These are phyloP conservation scores for Puntigrus tetrazona DNA, from an alignment of 2,113 vertebrate genomes.

Conservation along the genomic window DNA sequence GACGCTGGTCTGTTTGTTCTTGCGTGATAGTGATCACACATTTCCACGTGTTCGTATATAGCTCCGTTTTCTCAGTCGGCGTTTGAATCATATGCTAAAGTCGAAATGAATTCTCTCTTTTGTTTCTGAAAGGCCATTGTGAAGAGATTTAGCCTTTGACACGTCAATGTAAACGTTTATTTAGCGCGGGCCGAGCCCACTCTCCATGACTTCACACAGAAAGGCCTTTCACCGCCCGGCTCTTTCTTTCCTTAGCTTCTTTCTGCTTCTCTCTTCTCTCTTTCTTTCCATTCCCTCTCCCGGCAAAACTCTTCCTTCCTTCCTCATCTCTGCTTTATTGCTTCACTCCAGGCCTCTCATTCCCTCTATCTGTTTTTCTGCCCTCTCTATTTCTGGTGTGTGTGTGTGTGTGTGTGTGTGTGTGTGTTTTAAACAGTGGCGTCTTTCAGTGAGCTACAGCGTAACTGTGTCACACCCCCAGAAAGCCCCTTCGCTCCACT, in stretches of 20 bases:
- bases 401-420: slow-evolving; percentile 37
- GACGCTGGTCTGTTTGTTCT: neutral
- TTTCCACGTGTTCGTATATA: neutral
- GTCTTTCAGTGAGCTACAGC: slow-evolving; percentile 65
- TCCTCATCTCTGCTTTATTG: slow-evolving; percentile 14
- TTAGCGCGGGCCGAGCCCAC: neutral
- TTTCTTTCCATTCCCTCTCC: slow-evolving; percentile 9
- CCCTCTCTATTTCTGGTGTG: slow-evolving; percentile 22
- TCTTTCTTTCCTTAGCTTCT: slow-evolving; percentile 54
- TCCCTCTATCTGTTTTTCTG: slow-evolving; percentile 22
- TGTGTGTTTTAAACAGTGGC: slow-evolving; percentile 63
- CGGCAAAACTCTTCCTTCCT: slow-evolving; percentile 21
- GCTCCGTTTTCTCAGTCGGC: neutral
- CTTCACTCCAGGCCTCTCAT: neutral
- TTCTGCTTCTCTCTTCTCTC: neutral
- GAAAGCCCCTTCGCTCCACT: slow-evolving; percentile 21
- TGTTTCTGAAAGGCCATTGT: slow-evolving; percentile 16
- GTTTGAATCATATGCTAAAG: slow-evolving; percentile 18
- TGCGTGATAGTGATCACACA: neutral
- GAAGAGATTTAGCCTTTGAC: slow-evolving; percentile 31
- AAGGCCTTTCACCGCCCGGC: neutral
- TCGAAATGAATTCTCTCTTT: neutral
- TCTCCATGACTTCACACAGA: neutral
- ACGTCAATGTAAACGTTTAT: slow-evolving; percentile 20
- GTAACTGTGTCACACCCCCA: slow-evolving; percentile 63